Evolutionary conservation across 2,888 invertebrate species (phyloP), one percentile per base, ranked within the genome.

Genomic region (Melanchra persicariae): DNA sequence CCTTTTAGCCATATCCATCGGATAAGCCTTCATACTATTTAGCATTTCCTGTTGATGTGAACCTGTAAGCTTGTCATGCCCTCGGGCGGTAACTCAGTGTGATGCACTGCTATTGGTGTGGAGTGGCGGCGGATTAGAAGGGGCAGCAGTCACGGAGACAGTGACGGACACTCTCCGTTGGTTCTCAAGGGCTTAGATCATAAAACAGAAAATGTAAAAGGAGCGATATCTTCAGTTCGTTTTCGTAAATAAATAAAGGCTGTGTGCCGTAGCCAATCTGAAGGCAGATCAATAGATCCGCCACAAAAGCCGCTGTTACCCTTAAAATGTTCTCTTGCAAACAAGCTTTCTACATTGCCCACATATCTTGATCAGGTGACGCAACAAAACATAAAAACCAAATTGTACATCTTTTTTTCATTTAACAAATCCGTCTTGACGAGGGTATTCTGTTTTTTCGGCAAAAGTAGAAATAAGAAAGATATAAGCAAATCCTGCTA

Each of bases 381-480:
- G 91, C 89, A 93, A 92, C 91, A 92, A 93, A 92, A 92, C 91
- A 91, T 93, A 92, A 92, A 91, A 93, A 93, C 91, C 91, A 92
- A 94, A 94, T 93, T 93, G 93, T 93, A 93, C 90, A 92, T 91
- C 91, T 93, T 93, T 93, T 91, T 93, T 93, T 91, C 92, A 93
- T 93, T 94, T 94, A 93, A 93, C 92, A 95, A 95, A 95, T 94
- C 94, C 94, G 85, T 89, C 92, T 91, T 95, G 94, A 95, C 95
- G 94, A 95, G 94, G 95, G 94, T 94, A 84, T 87, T 85, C 86
- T 87, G 91, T 90, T 92, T 93, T 93, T 92, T 91, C 88, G 87
- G 88, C 86, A 90, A 90, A 91, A 91, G 91, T 88, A 92, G 88
- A 91, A 85, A 94, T 91, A 93, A 91, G 93, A 91, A 92, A 92